phyloP scores from a whole-genome alignment of 2,113 vertebrate species.

The Chaetura pelagica region DNA sequence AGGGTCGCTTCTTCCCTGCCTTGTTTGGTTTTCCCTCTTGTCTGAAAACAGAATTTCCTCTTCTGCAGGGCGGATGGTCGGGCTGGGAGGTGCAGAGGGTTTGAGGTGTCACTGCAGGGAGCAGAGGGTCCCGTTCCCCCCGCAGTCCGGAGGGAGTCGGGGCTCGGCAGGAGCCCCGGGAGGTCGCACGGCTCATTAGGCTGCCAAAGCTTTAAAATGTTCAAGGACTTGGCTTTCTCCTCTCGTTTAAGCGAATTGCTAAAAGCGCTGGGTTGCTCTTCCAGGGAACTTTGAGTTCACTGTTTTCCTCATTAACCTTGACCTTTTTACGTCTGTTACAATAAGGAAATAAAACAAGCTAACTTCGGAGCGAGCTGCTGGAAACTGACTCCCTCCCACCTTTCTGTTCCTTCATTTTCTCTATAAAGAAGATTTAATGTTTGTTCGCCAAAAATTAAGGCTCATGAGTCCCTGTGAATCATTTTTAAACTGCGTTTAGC shows the following conservation, averaged over 20 bases:
- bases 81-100: too few relatives aligned
- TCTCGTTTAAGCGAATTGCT: conserved; percentile 24
- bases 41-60: not conserved
- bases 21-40: rapidly evolving
- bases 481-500: not conserved
- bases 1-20: not conserved
- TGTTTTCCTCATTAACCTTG: conserved; percentile 67
- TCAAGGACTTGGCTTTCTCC: conserved; percentile 12
- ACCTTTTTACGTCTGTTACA: conserved; percentile 34
- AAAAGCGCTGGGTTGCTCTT: conserved; percentile 43
- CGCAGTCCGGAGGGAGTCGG: not conserved
- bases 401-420: too few relatives aligned
- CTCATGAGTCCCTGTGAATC: not conserved
- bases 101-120: not conserved
- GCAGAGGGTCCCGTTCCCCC: not conserved
- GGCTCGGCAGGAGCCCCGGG: conserved; percentile 40
- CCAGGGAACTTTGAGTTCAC: not conserved
- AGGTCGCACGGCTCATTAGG: conserved; percentile 55
- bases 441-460: not conserved
- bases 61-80: not conserved
- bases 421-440: not conserved
- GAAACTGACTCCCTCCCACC: not conserved
- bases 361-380: conserved; percentile 8
- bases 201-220: conserved; percentile 46
- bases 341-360: not conserved